phyloP scores from a whole-genome alignment of 1,140 invertebrate genomes.

The Pseudomyrmex gracilis region DNA sequence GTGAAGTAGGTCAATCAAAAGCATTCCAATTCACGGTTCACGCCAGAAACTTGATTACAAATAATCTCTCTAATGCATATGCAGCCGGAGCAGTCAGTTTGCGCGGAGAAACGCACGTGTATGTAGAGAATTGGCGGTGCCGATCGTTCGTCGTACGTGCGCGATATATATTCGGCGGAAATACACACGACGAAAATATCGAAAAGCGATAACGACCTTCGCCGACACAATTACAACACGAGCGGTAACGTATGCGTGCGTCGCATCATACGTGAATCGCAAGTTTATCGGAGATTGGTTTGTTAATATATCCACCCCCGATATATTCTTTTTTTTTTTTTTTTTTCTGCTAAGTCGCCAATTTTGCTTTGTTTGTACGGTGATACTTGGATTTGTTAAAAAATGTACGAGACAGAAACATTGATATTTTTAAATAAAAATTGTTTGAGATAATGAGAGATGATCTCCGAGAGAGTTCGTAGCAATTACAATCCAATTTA shows the following conservation, averaged over 20 bases:
- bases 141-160: neutral
- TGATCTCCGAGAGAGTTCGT: no score
- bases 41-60: conserved; percentile 64
- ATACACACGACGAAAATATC: conserved; percentile 61
- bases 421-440: neutral
- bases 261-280: conserved; percentile 15
- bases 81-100: conserved; percentile 47
- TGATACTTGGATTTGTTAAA: neutral
- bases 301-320: neutral
- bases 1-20: conserved; percentile 70
- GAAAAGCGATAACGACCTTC: conserved; percentile 70
- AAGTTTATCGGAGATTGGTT: conserved; percentile 61
- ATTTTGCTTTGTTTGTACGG: neutral
- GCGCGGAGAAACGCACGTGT: conserved; percentile 19
- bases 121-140: neutral
- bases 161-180: neutral
- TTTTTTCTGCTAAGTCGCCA: neutral
- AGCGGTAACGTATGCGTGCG: conserved; percentile 45
- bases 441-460: no score
- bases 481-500: no score
- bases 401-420: neutral
- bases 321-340: neutral
- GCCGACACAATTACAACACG: conserved; percentile 66
- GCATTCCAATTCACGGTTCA: conserved; percentile 68
- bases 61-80: conserved; percentile 71